These are phyloP conservation scores for Megalopta genalis DNA, from an alignment of 1,140 invertebrate species.

Conservation along the genomic window DNA sequence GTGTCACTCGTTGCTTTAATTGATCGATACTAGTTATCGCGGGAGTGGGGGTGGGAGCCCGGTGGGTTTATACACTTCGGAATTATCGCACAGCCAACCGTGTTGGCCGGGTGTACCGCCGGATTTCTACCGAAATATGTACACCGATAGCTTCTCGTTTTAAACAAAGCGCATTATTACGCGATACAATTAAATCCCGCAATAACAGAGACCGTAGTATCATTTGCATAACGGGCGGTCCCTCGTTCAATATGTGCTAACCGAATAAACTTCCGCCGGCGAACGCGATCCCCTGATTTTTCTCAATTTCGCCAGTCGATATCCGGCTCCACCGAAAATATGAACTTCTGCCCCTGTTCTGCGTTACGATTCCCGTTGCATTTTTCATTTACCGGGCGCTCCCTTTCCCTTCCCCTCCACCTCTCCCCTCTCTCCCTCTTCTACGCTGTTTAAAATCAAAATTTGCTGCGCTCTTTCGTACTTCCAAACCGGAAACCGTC, in stretches of 20 bases:
- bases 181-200: conserved; percentile 38
- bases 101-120: conserved; percentile 1
- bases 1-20: conserved; percentile 45
- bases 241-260: conserved; percentile 10
- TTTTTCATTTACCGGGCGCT: too few species aligned
- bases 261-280: neutral
- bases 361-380: too few species aligned
- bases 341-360: neutral
- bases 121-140: conserved; percentile 36
- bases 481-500: too few species aligned
- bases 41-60: neutral
- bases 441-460: too few species aligned
- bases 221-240: conserved; percentile 23
- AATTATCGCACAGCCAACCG: conserved; percentile 10
- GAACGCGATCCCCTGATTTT: neutral
- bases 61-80: conserved; percentile 26
- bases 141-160: conserved; percentile 22
- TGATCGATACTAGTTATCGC: conserved; percentile 40
- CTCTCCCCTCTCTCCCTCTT: too few species aligned
- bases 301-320: neutral
- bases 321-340: neutral
- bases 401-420: too few species aligned
- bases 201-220: conserved; percentile 3
- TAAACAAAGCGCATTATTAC: conserved; percentile 38
- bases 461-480: too few species aligned